These are phyloP conservation scores for Caenorhabditis plicata DNA, from an alignment of 2,888 invertebrate species.

Conservation along the genomic window DNA sequence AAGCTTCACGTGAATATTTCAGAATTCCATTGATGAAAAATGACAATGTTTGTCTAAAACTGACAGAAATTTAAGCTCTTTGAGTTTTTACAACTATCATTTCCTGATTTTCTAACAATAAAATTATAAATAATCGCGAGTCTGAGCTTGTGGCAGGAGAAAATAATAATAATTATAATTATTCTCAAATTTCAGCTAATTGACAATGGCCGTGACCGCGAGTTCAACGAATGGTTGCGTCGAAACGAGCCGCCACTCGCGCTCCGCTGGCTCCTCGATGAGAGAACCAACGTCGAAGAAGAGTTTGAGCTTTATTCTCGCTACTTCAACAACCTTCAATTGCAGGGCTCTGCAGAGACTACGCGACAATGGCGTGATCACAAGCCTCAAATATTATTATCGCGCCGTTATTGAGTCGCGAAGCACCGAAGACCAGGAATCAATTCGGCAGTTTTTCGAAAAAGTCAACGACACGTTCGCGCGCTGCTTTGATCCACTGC, in stretches of 20 bases:
- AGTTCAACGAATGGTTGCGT: conserved; percentile 33
- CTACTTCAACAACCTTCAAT: not conserved
- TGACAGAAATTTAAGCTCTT: too few relatives aligned
- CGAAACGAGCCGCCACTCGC: conserved; percentile 31
- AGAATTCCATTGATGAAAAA: too few relatives aligned
- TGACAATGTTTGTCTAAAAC: too few relatives aligned
- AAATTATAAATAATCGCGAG: too few relatives aligned
- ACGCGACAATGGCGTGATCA: conserved; percentile 35
- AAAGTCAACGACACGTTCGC: conserved; percentile 44
- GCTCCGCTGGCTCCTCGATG: conserved; percentile 24
- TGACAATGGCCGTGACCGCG: conserved; percentile 5
- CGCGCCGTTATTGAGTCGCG: conserved; percentile 39
- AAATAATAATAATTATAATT: too few relatives aligned
- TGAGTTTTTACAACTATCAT: too few relatives aligned
- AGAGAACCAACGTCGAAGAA: conserved; percentile 25
- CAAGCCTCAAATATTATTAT: conserved; percentile 40
- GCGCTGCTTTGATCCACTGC: conserved; percentile 38
- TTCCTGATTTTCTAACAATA: too few relatives aligned
- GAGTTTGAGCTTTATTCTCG: conserved; percentile 5
- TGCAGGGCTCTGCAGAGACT: conserved; percentile 42
- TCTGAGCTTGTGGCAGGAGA: too few relatives aligned
- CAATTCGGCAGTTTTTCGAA: conserved; percentile 37
- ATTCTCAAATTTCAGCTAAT: conserved; percentile 16
- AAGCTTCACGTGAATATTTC: too few relatives aligned
- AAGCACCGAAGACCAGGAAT: conserved; percentile 15